Conservation (phyloP, 1,140 invertebrate genomes). For the Lysiphlebus fabarum region DNA sequence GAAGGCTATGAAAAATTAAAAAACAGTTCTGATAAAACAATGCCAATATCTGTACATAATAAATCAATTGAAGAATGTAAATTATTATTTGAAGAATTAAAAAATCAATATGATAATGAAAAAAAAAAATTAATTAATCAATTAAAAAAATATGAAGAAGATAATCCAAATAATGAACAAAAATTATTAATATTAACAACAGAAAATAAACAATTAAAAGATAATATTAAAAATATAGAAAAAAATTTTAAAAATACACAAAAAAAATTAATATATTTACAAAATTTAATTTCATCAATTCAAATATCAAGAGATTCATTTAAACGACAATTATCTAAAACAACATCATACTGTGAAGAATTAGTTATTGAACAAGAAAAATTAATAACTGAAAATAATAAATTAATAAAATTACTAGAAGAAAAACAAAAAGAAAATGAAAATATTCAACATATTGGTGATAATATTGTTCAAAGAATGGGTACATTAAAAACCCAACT, state of each 20-base stretch:
- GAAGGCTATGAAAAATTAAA: conserved; percentile 58
- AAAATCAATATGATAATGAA: conserved; percentile 61
- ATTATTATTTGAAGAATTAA: conserved; percentile 62
- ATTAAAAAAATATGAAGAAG: conserved; percentile 48
- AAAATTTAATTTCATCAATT: conserved; percentile 49
- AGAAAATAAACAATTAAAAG: conserved; percentile 54
- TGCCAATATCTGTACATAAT: conserved; percentile 57
- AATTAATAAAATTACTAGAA: conserved; percentile 49
- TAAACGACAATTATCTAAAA: conserved; percentile 58
- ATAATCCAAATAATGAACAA: conserved; percentile 47
- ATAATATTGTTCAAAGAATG: conserved; percentile 55
- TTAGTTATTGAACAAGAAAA: conserved; percentile 59
- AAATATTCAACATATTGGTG: conserved; percentile 53
- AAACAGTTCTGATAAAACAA: conserved; percentile 53
- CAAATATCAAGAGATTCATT: conserved; percentile 57
- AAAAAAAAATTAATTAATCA: conserved; percentile 50
- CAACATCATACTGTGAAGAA: conserved; percentile 57
- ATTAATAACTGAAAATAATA: conserved; percentile 55
- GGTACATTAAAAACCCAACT: conserved; percentile 55
- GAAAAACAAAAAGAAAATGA: conserved; percentile 56
- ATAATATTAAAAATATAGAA: conserved; percentile 49
- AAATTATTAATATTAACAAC: conserved; percentile 44
- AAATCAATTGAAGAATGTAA: conserved; percentile 63
- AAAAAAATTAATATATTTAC: conserved; percentile 51
- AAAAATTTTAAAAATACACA: conserved; percentile 54